Evolutionary conservation across 2,113 vertebrate genomes (phyloP).

Genomic region (Salvelinus namaycush): DNA sequence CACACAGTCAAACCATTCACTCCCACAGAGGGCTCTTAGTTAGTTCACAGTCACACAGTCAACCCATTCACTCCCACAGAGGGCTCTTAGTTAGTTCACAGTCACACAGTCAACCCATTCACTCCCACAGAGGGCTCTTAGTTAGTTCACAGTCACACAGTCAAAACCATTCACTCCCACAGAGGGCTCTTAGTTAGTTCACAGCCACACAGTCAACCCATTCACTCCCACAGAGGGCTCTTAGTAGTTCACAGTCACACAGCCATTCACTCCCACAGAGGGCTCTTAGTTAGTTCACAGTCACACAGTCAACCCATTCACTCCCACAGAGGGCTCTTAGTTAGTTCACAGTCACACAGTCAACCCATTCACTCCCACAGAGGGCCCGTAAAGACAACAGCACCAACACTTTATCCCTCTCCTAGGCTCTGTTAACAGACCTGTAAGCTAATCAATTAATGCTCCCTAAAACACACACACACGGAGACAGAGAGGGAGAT

Average conservation of each 20-base stretch:
- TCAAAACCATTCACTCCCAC: conserved; percentile 53
- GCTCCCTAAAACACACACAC: conserved; percentile 21
- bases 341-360: conserved; percentile 20
- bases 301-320: conserved; percentile 50
- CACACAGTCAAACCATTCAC: no score
- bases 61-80: no score
- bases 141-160: conserved; percentile 19
- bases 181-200: conserved; percentile 15
- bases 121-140: not conserved
- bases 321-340: conserved; percentile 15
- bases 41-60: no score
- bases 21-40: no score
- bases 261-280: conserved; percentile 39
- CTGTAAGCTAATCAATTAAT: conserved; percentile 55
- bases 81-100: no score
- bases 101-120: no score
- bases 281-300: conserved; percentile 5
- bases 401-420: conserved; percentile 51
- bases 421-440: conserved; percentile 53
- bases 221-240: conserved; percentile 30
- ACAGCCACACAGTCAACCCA: conserved; percentile 43
- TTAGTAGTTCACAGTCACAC: conserved; percentile 1
- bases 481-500: conserved; percentile 11
- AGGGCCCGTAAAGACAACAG: conserved; percentile 48
- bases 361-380: conserved; percentile 49